Percentiles rank a stretch among this genome's conserved stretches.
These are phyloP conservation scores for Apeltes quadracus DNA, from an alignment of 2,113 vertebrate genomes.

Conservation along the genomic window DNA sequence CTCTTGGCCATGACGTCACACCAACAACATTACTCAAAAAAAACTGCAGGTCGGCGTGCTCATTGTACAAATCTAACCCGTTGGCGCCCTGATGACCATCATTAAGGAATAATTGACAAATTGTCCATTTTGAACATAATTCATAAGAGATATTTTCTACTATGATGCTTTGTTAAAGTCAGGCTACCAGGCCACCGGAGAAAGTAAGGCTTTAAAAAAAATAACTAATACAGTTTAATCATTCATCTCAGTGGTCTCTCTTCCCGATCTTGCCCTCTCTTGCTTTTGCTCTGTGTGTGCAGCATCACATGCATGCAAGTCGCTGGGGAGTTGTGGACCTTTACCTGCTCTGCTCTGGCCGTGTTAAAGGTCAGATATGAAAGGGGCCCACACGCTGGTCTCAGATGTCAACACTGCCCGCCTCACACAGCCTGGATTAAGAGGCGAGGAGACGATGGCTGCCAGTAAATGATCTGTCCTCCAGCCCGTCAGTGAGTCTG, in stretches of 20 bases:
- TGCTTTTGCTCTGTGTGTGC: slow-evolving; percentile 12
- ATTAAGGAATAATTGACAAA: too few relatives aligned
- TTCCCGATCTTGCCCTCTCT: slow-evolving; percentile 6
- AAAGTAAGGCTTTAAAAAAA: not conserved
- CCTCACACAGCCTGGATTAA: slow-evolving; percentile 51
- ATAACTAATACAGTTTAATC: slow-evolving; percentile 3
- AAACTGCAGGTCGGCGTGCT: too few relatives aligned
- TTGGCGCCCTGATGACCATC: too few relatives aligned
- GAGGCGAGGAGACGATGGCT: slow-evolving; percentile 57
- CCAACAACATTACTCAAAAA: not conserved
- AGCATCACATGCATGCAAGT: slow-evolving; percentile 47
- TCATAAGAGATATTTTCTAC: not conserved
- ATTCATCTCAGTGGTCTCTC: slow-evolving; percentile 17
- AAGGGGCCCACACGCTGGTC: slow-evolving; percentile 54
- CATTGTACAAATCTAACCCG: too few relatives aligned
- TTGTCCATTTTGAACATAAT: not conserved
- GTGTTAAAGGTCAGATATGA: slow-evolving; percentile 75
- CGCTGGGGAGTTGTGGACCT: slow-evolving; percentile 70
- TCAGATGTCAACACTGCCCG: slow-evolving; percentile 60
- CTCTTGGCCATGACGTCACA: not conserved
- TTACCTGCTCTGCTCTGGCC: slow-evolving; percentile 67
- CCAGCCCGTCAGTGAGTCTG: slow-evolving; percentile 56
- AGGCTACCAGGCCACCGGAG: not conserved
- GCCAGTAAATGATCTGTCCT: slow-evolving; percentile 62
- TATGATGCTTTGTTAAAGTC: not conserved